Evolutionary conservation across 92 coral and sea anemone species (phyloP).

Genomic region (Desmophyllum pertusum): DNA sequence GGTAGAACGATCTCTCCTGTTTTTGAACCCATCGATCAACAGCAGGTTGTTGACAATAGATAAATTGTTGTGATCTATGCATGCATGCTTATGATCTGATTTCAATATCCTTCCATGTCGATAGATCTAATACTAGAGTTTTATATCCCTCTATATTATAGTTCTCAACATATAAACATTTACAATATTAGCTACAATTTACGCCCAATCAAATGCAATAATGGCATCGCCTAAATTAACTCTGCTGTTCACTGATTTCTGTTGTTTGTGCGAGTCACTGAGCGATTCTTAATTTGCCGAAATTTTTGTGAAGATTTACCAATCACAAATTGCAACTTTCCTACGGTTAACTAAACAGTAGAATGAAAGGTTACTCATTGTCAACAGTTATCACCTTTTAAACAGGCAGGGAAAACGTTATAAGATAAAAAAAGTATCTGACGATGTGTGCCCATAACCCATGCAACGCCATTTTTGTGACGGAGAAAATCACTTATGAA

Average conservation of each 20-base stretch:
- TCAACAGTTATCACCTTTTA: not conserved
- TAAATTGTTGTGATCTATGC: not conserved
- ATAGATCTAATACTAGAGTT: not conserved
- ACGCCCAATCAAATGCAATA: not conserved
- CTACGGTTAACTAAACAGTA: not conserved
- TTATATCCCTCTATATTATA: not conserved
- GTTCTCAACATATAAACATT: not conserved
- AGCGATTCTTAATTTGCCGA: not conserved
- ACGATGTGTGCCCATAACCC: not conserved
- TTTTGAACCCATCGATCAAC: not conserved
- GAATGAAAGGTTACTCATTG: not conserved
- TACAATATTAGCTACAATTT: not conserved
- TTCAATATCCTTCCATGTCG: not conserved
- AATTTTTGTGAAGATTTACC: not conserved
- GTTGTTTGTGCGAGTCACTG: not conserved
- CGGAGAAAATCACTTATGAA: not conserved
- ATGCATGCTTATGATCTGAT: not conserved
- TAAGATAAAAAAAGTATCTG: not conserved
- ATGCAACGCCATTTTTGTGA: slow-evolving; percentile 18
- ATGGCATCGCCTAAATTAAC: not conserved
- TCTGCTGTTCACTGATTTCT: not conserved
- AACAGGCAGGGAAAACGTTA: not conserved
- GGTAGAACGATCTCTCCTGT: not conserved
- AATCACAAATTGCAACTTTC: not conserved
- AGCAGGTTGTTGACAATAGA: slow-evolving; percentile 13